Base-by-base conservation (phyloP, 2,888 invertebrate species). In the Chrysomela aeneicollis region DNA sequence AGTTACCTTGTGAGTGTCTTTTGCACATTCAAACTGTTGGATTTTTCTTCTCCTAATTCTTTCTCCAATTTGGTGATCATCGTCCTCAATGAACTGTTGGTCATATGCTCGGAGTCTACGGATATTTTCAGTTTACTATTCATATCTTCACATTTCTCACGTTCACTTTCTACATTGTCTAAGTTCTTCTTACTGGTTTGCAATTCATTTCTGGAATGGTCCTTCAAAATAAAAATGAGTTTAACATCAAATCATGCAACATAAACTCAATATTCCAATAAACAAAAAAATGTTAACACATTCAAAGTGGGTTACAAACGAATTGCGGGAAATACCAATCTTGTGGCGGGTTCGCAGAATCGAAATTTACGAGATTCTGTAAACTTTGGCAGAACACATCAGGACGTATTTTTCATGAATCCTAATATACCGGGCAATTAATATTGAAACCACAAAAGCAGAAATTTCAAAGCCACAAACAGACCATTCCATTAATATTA, bases 91-190 rank as follows among this genome's bases (percentile, higher is more conserved):
- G 85, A 84, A 73, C 78, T 81, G 72, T 86, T 87, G 17, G 86
- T 77, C 22, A 84, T 84, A 64, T 87, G 82, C 75, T 88, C 88
- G 21, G 85, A 85, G 67, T 88, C 87, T 17, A 87, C 77, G 0
- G 85, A 84, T 52, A 85, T 81, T 9, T 78, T 75, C 55, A 88
- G 74, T 65, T 85, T 85, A 65, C 81, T 81, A 72, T 86, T 85
- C 74, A 87, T 84, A 64, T 85, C 86, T 46, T 81, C 84, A 57
- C 85, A 76, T 58, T 82, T 83, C 75, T 85, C 84, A 63, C 86
- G 81, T 67, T 84, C 85, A 57, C 75, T 82, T 79, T 82, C 82
- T 2, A 79, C 76, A 63, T 81, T 82, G 65, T 82, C 82, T 61
- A 82, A 71, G 73, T 82, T 82, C 71, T 82, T 83, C 58, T 77